A percentile compares a stretch with the other conserved stretches of the same genome.
phyloP scores from a whole-genome alignment of 2,797 vertebrate species.

The Corythornis leucogaster region DNA sequence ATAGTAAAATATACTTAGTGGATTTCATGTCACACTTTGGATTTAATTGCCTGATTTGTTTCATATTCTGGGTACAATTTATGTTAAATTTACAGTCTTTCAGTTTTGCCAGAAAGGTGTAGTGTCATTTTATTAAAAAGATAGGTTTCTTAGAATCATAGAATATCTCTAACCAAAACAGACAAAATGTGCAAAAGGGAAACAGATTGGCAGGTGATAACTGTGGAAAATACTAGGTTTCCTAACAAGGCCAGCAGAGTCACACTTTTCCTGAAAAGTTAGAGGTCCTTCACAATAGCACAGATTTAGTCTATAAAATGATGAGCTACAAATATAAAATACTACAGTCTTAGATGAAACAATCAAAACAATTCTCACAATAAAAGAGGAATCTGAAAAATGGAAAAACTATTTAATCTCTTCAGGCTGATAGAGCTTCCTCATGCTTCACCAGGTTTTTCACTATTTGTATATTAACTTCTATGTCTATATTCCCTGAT shows the following conservation, averaged over 20 bases:
- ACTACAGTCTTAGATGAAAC: background rate
- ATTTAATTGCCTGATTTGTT: background rate
- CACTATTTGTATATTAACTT: background rate
- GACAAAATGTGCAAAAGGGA: background rate
- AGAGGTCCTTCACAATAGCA: background rate
- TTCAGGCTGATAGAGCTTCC: background rate
- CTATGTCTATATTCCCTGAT: background rate
- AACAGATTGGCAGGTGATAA: background rate
- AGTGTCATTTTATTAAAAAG: background rate
- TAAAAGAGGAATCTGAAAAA: background rate
- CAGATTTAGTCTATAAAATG: background rate
- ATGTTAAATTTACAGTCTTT: background rate
- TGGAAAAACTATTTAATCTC: background rate
- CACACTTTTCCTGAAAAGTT: background rate
- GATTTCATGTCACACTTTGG: background rate
- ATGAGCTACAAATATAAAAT: background rate
- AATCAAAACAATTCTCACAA: background rate
- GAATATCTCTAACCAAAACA: background rate
- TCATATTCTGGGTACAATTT: background rate
- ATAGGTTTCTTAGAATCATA: background rate
- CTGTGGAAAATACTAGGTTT: background rate
- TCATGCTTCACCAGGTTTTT: background rate
- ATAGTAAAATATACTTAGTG: background rate
- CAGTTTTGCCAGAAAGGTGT: background rate
- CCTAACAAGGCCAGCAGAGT: background rate